Conservation (phyloP, 2,113 vertebrate genomes). For the Cebus imitator region DNA sequence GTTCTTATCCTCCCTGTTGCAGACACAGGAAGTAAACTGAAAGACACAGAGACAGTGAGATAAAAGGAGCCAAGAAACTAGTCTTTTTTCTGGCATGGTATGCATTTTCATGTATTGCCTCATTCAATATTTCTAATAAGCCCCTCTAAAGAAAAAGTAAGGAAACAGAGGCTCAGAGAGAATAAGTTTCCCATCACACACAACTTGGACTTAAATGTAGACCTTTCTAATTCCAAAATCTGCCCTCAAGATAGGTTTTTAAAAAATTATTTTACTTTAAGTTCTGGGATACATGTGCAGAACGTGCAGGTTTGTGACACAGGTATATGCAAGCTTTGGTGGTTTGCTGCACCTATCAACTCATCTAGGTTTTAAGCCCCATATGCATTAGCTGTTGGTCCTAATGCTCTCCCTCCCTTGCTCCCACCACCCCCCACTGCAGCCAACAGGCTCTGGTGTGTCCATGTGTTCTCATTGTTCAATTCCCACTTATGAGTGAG, state of each 20-base stretch:
- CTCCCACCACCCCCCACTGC: too few species aligned
- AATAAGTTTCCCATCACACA: not conserved
- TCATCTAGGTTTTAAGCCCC: too few species aligned
- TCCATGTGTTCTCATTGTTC: too few species aligned
- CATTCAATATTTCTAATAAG: slow-evolving; percentile 25
- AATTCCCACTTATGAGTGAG: too few species aligned
- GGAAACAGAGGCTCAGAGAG: not conserved
- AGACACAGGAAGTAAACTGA: not conserved
- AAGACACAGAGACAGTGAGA: not conserved
- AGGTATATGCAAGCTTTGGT: too few species aligned
- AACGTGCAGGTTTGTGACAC: too few species aligned
- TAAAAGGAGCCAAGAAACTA: not conserved
- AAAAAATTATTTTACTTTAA: too few species aligned
- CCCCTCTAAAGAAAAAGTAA: not conserved
- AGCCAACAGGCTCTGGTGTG: too few species aligned
- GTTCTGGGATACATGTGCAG: too few species aligned
- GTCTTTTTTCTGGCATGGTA: not conserved
- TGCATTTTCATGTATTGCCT: not conserved
- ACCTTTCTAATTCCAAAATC: not conserved
- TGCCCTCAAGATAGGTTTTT: not conserved
- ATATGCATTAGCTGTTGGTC: too few species aligned
- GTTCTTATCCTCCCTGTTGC: not conserved
- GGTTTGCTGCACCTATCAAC: too few species aligned
- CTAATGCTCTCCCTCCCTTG: too few species aligned
- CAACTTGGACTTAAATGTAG: not conserved